A percentile compares a stretch with the other conserved stretches of the same genome.
Conservation (phyloP, 2,888 invertebrate genomes). For the Lepidochrysops patricia region DNA sequence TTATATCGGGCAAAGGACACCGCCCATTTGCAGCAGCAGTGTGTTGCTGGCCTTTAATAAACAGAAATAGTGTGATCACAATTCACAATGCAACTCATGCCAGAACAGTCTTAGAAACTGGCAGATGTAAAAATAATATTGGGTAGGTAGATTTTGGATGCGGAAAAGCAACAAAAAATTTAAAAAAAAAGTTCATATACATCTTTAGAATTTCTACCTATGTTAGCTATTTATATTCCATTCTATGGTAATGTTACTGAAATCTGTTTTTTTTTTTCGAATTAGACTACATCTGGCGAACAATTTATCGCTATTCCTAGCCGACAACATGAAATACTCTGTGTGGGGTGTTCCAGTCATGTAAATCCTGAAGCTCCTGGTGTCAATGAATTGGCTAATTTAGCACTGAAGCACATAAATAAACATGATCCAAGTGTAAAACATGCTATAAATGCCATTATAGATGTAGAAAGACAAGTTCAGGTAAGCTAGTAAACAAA, state of each 20-base stretch:
- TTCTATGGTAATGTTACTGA: too few species aligned
- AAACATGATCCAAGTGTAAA: conserved; percentile 43
- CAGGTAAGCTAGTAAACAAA: conserved; percentile 42
- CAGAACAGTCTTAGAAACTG: too few species aligned
- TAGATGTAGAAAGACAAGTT: conserved; percentile 73
- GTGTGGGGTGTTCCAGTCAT: conserved; percentile 69
- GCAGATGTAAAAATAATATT: too few species aligned
- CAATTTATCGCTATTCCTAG: conserved; percentile 66
- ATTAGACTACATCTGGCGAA: conserved; percentile 62
- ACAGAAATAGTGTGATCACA: too few species aligned
- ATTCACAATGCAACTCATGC: too few species aligned
- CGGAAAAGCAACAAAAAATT: too few species aligned
- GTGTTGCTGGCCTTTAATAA: too few species aligned
- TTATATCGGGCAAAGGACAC: too few species aligned
- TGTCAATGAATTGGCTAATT: conserved; percentile 56
- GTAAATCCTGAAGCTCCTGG: conserved; percentile 68
- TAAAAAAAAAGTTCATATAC: too few species aligned
- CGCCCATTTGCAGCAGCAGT: too few species aligned
- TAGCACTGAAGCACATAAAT: conserved; percentile 65
- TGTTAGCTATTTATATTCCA: neutral
- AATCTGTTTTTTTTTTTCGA: conserved; percentile 22
- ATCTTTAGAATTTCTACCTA: too few species aligned
- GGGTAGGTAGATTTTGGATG: too few species aligned
- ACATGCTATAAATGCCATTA: conserved; percentile 56
- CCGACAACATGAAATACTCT: conserved; percentile 41